Base-by-base conservation (phyloP, 2,888 invertebrate genomes). In the Ochlodes sylvanus region DNA sequence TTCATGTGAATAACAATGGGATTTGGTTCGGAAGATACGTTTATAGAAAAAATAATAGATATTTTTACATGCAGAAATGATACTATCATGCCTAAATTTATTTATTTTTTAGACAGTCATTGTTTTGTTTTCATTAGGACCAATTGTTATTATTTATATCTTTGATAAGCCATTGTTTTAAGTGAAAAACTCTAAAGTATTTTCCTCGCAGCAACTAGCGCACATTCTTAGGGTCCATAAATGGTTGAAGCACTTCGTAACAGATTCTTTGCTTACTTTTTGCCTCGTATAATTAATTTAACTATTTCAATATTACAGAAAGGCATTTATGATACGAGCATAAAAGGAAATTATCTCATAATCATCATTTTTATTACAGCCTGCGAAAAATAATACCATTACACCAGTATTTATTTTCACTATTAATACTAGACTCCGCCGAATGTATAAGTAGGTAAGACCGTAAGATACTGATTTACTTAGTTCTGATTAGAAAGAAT, bases 1-100 rank as follows among this genome's bases (percentile, higher is more conserved):
- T 62, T 34, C 38, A 34, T 44, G 44, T 42, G 44, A 42, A 52
- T 63, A 55, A 63, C 63, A 63, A 63, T 63, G 15, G 50, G n/a
- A 52, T 52, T 32, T 52, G 62, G 32, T 19, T 54, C 14, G 4
- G 27, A 63, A 41, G 41, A 15, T 14, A n/a, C 27, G 1, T 52
- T 17, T 54, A 14, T 32, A 21, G 27, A 17, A 32, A 15, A 42
- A n/a, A 4, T 44, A 21, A 27, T 52, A 14, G 19, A 7, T 52
- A 7, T 47, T 47, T 47, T 17, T 15, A 47, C 7, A 17, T 47
- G 14, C 47, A 7, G 47, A 17, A 47, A 17, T 47, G 47, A 47
- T 47, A 9, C 1, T 2, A 27, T 27, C 27, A 38, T 10, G 38
- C 17, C 50, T 19, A 50, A 50, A 44, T 38, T 4, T 27, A 27